Evolutionary conservation across 2,888 invertebrate genomes (phyloP), one percentile per base, ranked within the genome.

Genomic region (Prenolepis imparis): DNA sequence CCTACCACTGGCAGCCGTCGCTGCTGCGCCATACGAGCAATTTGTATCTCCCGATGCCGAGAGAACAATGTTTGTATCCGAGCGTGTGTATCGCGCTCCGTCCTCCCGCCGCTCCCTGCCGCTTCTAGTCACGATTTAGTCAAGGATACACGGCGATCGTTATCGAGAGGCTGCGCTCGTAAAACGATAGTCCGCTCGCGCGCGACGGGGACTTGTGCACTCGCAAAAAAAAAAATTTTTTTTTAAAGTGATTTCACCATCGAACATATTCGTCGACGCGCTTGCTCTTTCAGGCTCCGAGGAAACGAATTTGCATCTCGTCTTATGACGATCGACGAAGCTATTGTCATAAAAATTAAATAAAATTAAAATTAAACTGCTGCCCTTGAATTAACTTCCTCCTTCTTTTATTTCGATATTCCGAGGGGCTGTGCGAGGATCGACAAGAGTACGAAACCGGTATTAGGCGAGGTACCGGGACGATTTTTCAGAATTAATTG

Each of bases 111-210:
- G 57, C 70, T 70, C 70, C 70, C 70, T 39, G 59, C 91, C 90
- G 90, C 93, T 92, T 92, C 93, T 93, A 94, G 94, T 94, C 94
- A 94, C 94, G 94, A 94, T 94, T 94, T 93, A 93, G 93, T 92
- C 94, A 94, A 94, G 94, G 93, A 94, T 93, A 94, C 92, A 86
- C 84, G 91, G 91, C 92, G 94, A 93, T 94, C 92, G 92, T 92
- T 93, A 94, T 94, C 94, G 93, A 91, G 93, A 91, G 90, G 89
- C 92, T 91, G 92, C 91, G 93, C 93, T 94, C 93, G 93, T 93
- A 93, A 89, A 93, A 92, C 91, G 92, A 93, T 93, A 92, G 92
- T 93, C 92, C 92, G 91, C 91, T 91, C 91, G 90, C 41, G 78
- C 67, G 78, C 70, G 70, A 68, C 41, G 41, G 86, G 84, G 81